Base-by-base conservation (phyloP, 1,140 invertebrate species). In the Scylla paramamosain region DNA sequence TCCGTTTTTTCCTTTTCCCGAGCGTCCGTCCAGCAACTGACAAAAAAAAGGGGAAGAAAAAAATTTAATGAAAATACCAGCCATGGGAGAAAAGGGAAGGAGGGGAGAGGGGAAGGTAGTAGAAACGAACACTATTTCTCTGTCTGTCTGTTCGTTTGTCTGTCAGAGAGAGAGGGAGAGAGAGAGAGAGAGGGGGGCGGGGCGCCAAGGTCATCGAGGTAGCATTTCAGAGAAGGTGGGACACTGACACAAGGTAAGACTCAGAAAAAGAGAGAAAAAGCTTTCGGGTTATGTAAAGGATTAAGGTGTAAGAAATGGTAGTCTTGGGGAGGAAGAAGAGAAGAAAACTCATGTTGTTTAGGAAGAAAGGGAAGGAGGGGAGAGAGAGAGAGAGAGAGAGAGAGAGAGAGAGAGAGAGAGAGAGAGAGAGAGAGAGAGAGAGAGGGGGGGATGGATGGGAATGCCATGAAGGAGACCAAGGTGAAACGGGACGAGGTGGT, bases 61-160 rank as follows among this genome's bases (percentile, higher is more conserved):
- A 77, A 77, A 77, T n/a, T 12, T 77, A 77, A 77, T 77, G 67
- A 77, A 59, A 77, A 77, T 77, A 77, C 67, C 67, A 77, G 52
- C 25, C 7, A 20, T 77, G 25, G 16, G 67, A 77, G 25, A n/a
- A n/a, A 77, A 25, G 67, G 67, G 67, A 8, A 7, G 4, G 67
- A n/a, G 67, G 67, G 67, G 20, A n/a, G 67, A n/a, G 16, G 25
- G 6, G n/a, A 20, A 20, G 20, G 67, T 77, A n/a, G 67, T 3
- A 77, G n/a, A 7, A 3, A 77, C 52, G 52, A 20, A 20, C 67
- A 20, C 67, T 77, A 12, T 12, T 20, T 77, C 59, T 67, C 59
- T 8, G 3, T 67, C 25, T 77, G 12, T 77, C 67, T 77, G 12
- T 77, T 20, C n/a, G 12, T 77, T 20, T 77, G 12, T 77, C 67